Percentiles rank a stretch among this genome's conserved stretches.
Conservation (phyloP, 2,888 invertebrate species). For the Amblyjoppa fuscipennis region DNA sequence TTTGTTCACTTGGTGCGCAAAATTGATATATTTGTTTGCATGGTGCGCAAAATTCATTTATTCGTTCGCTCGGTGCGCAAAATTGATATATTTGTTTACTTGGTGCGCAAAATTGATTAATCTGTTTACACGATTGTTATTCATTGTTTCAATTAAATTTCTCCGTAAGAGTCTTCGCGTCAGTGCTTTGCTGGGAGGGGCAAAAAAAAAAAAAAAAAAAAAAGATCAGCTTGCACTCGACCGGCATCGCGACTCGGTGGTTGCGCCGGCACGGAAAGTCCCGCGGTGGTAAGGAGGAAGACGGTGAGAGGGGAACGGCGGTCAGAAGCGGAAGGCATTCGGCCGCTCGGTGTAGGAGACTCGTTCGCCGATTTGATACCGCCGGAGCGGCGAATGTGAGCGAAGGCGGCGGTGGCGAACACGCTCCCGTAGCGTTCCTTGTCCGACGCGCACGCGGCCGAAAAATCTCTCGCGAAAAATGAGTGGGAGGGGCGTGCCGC, state of each 20-base stretch:
- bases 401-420: constrained; percentile 49
- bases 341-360: constrained; percentile 30
- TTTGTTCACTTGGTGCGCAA: no score
- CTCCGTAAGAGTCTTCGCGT: constrained; percentile 8
- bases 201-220: neutral
- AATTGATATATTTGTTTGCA: no score
- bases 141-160: neutral
- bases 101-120: no score
- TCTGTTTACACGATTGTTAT: no score
- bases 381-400: constrained; percentile 33
- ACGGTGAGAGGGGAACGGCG: constrained; percentile 9
- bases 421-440: neutral
- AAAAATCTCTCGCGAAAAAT: constrained; percentile 25
- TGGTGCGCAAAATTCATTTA: neutral
- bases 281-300: constrained; percentile 33
- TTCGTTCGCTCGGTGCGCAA: no score
- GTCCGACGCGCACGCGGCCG: constrained; percentile 26
- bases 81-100: no score
- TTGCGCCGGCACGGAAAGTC: constrained; percentile 48
- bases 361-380: constrained; percentile 43
- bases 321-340: constrained; percentile 22
- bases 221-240: constrained; percentile 48
- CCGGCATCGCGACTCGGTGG: constrained; percentile 36
- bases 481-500: constrained; percentile 10
- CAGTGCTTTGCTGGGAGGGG: constrained; percentile 19